Evolutionary conservation across 2,113 vertebrate species (phyloP).

Genomic region (Labeo rohita): DNA sequence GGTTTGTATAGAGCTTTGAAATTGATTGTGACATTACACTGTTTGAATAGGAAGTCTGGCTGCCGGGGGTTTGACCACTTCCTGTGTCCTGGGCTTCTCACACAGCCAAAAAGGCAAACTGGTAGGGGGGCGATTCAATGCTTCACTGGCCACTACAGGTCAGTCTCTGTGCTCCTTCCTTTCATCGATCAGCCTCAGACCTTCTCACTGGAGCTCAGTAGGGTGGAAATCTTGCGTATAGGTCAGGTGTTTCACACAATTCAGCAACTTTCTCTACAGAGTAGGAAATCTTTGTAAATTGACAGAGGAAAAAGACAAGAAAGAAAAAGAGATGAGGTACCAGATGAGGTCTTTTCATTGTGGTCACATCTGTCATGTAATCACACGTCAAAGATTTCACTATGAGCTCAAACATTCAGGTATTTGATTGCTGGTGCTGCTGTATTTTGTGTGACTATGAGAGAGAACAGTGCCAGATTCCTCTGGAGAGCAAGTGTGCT

Average conservation of each 20-base stretch:
- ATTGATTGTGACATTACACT: conserved; percentile 45
- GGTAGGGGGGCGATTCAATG: conserved; percentile 1
- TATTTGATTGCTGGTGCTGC: conserved; percentile 24
- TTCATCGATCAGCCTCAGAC: background rate
- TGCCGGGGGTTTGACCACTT: background rate
- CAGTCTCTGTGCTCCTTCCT: background rate
- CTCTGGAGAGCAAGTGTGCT: conserved; percentile 34
- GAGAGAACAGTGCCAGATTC: conserved; percentile 1
- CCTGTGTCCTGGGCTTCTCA: conserved; percentile 24
- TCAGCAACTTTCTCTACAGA: background rate
- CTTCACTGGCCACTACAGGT: conserved; percentile 1
- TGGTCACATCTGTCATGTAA: conserved; percentile 5
- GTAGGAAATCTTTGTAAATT: background rate
- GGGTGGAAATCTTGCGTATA: conserved; percentile 1
- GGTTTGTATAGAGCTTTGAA: background rate
- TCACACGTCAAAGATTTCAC: background rate
- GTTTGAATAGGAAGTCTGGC: conserved; percentile 10
- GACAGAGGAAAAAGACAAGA: too few species aligned
- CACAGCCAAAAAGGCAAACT: background rate
- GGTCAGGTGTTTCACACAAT: conserved; percentile 12
- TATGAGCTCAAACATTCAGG: background rate
- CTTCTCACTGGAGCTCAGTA: conserved; percentile 2
- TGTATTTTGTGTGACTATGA: conserved; percentile 38
- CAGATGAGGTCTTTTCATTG: background rate
- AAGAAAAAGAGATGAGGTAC: background rate